A percentile compares a stretch with the other conserved stretches of the same genome.
Evolutionary conservation across 2,888 invertebrate species (phyloP).

Genomic region (Mallateleia sp.): DNA sequence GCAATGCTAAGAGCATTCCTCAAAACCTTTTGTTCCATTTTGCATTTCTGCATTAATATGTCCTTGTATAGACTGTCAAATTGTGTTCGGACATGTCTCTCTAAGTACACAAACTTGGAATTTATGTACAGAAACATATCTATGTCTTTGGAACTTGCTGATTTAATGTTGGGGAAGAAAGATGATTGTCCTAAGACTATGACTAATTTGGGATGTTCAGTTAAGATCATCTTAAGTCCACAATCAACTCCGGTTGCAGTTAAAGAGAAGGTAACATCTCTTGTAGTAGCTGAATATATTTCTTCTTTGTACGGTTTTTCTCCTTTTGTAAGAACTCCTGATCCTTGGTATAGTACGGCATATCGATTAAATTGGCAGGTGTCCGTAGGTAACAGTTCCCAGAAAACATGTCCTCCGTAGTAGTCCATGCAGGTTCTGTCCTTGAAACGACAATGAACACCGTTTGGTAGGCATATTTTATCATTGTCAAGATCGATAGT

Average conservation of each 20-base stretch:
- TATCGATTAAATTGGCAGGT: background rate
- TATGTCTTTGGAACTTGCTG: slow-evolving; percentile 50
- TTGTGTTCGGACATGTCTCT: slow-evolving; percentile 77
- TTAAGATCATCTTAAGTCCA: no score
- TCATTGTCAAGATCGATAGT: no score
- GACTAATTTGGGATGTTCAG: no score
- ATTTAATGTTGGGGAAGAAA: no score
- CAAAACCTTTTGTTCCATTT: slow-evolving; percentile 79
- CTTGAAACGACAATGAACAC: no score
- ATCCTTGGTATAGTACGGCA: background rate
- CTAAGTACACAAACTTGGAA: slow-evolving; percentile 82
- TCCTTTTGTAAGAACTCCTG: no score
- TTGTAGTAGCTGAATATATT: no score
- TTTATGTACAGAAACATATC: slow-evolving; percentile 78
- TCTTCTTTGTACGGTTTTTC: no score
- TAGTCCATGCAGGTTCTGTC: background rate
- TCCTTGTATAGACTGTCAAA: slow-evolving; percentile 76
- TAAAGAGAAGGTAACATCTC: no score
- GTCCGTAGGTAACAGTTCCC: background rate
- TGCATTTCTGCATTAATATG: slow-evolving; percentile 78
- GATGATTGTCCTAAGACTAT: no score
- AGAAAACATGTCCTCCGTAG: background rate
- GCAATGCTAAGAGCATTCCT: slow-evolving; percentile 80
- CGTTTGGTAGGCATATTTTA: no score
- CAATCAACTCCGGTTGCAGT: no score